Evolutionary conservation across 2,797 vertebrate genomes (phyloP).

Genomic region (Falco concolor): DNA sequence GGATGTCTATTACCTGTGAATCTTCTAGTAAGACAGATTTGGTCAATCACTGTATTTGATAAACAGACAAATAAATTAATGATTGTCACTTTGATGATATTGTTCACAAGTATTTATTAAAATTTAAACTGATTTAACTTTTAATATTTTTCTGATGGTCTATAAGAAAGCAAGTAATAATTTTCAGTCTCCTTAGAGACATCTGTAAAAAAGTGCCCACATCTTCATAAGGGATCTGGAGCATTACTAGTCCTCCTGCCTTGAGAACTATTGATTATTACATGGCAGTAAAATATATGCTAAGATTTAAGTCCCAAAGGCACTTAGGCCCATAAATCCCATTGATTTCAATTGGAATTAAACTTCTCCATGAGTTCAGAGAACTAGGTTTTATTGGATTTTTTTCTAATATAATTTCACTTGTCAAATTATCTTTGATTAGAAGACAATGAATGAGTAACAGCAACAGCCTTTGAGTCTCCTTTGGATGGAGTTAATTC

Average conservation of each 20-base stretch:
- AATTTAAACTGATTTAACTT: neutral
- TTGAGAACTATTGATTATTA: conserved; percentile 13
- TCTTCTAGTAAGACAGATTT: neutral
- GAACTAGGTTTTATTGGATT: neutral
- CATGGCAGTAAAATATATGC: neutral
- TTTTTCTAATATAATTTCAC: neutral
- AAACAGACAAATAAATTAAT: neutral
- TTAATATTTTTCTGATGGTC: neutral
- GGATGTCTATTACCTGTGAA: neutral
- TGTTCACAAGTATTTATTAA: neutral
- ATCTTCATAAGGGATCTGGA: neutral
- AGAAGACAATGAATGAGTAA: neutral
- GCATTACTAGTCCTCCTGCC: neutral
- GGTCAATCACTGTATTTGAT: neutral
- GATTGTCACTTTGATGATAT: neutral
- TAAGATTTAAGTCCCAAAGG: neutral
- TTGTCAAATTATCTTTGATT: neutral
- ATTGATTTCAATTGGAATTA: conserved; percentile 24
- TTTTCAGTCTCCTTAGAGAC: neutral
- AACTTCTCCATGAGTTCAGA: neutral
- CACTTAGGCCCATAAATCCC: neutral
- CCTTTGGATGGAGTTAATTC: neutral
- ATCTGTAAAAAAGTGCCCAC: neutral
- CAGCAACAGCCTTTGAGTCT: neutral
- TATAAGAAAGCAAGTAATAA: neutral